phyloP scores from a whole-genome alignment of 2,797 vertebrate genomes.

The Anguilla anguilla region DNA sequence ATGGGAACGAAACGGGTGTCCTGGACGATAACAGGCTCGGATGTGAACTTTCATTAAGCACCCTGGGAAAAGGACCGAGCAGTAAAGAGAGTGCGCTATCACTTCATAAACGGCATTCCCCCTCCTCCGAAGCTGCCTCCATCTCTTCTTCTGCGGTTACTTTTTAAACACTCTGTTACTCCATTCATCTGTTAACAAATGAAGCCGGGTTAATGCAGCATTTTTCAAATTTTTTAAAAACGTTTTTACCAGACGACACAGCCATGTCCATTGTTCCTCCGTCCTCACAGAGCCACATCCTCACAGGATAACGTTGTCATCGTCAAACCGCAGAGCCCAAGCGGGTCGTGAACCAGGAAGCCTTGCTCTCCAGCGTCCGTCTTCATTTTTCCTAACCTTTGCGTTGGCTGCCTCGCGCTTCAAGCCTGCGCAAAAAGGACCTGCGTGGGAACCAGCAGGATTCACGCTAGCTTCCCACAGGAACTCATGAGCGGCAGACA shows the following conservation, averaged over 20 bases:
- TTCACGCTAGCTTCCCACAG: constrained; percentile 53
- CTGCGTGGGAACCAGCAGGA: constrained; percentile 41
- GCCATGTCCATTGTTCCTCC: constrained; percentile 57
- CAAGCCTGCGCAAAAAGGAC: constrained; percentile 46
- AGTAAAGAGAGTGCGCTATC: constrained; percentile 20
- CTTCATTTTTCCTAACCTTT: constrained; percentile 54
- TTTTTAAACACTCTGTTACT: constrained; percentile 4
- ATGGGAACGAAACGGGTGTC: constrained; percentile 60
- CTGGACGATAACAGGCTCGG: constrained; percentile 60
- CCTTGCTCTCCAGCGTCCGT: constrained; percentile 53
- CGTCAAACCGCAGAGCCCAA: constrained; percentile 33
- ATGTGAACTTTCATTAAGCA: constrained; percentile 55
- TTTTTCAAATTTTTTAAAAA: neutral
- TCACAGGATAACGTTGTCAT: constrained; percentile 60
- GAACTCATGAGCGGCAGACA: constrained; percentile 44
- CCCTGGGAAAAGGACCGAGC: constrained; percentile 42
- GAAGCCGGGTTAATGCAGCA: neutral
- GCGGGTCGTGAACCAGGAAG: constrained; percentile 52
- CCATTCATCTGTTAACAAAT: neutral
- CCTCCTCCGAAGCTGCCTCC: constrained; percentile 28
- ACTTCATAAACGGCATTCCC: constrained; percentile 43
- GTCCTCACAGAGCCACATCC: constrained; percentile 51
- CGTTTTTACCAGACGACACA: constrained; percentile 31
- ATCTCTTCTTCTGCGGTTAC: constrained; percentile 29
- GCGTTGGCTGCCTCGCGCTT: constrained; percentile 42